Percentiles rank a stretch among this genome's conserved stretches.
phyloP scores from a whole-genome alignment of 2,888 invertebrate species.

The Eulithis testata region DNA sequence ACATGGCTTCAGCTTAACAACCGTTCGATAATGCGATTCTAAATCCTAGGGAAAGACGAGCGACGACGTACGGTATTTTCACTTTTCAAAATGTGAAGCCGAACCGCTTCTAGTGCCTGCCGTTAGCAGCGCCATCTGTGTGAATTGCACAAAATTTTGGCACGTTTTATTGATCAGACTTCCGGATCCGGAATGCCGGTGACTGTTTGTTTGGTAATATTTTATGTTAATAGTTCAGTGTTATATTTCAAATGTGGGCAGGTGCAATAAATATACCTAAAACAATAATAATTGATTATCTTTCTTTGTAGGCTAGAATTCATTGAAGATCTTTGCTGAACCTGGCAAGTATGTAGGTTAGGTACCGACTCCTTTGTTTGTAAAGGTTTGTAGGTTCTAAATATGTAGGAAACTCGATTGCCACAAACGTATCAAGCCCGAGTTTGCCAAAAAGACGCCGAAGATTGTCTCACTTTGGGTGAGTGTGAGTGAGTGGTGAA shows the following conservation, averaged over 20 bases:
- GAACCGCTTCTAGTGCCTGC: neutral
- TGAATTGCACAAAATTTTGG: conserved; percentile 10
- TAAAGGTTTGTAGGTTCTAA: too few species aligned
- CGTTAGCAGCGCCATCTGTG: conserved; percentile 5
- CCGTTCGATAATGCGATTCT: conserved; percentile 61
- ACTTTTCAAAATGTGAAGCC: neutral
- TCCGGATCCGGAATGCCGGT: conserved; percentile 2
- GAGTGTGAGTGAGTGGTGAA: too few species aligned
- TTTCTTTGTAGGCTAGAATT: neutral
- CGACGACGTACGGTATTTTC: neutral
- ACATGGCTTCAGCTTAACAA: conserved; percentile 62
- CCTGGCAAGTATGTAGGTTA: too few species aligned
- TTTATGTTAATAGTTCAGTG: conserved; percentile 5
- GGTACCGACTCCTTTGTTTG: too few species aligned
- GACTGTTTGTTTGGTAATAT: conserved; percentile 5
- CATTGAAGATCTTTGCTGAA: neutral
- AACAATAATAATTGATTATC: conserved; percentile 4
- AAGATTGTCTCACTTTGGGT: too few species aligned
- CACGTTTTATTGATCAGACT: conserved; percentile 16
- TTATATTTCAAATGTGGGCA: conserved; percentile 1
- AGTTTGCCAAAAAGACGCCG: too few species aligned
- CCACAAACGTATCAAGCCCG: too few species aligned
- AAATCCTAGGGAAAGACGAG: conserved; percentile 35
- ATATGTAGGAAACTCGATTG: too few species aligned
- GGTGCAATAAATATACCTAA: conserved; percentile 10